Percentiles rank a stretch among this genome's conserved stretches.
phyloP scores from a whole-genome alignment of 2,888 invertebrate genomes.

The Tineola bisselliella region DNA sequence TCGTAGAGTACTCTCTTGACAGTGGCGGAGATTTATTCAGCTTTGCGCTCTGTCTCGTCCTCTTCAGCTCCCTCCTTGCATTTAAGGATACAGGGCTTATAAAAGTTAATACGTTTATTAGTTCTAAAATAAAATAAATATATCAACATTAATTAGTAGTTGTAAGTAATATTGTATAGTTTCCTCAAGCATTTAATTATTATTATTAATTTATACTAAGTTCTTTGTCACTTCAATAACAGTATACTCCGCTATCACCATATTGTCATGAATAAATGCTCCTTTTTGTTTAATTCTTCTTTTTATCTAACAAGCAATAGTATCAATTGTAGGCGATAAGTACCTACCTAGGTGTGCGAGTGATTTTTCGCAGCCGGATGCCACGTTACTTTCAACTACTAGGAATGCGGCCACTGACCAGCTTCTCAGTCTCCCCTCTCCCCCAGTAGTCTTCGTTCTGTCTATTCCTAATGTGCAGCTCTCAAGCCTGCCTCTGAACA shows the following conservation, averaged over 20 bases:
- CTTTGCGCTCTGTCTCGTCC: slow-evolving; percentile 13
- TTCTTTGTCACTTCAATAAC: too few relatives aligned
- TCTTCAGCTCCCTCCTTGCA: background rate
- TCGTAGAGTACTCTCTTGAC: slow-evolving; percentile 8
- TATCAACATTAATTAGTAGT: background rate
- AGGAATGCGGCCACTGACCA: slow-evolving; percentile 64
- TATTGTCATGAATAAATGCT: too few relatives aligned
- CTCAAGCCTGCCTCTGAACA: slow-evolving; percentile 7
- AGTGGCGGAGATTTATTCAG: slow-evolving; percentile 14
- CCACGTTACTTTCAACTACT: slow-evolving; percentile 61
- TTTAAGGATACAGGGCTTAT: background rate
- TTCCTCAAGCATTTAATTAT: too few relatives aligned
- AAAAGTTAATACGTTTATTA: background rate
- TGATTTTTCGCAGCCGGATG: slow-evolving; percentile 56
- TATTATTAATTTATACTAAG: too few relatives aligned
- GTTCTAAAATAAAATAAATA: background rate
- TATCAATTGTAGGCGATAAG: background rate
- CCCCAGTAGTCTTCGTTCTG: slow-evolving; percentile 26
- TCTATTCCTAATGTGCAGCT: slow-evolving; percentile 16
- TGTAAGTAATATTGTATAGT: background rate
- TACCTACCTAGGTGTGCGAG: background rate
- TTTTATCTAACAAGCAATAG: too few relatives aligned
- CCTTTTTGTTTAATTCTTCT: too few relatives aligned
- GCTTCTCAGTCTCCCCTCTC: slow-evolving; percentile 38
- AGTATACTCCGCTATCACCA: too few relatives aligned